Evolutionary conservation across 1,140 invertebrate species (phyloP).

Genomic region (Brachionus asplanchnoidis): DNA sequence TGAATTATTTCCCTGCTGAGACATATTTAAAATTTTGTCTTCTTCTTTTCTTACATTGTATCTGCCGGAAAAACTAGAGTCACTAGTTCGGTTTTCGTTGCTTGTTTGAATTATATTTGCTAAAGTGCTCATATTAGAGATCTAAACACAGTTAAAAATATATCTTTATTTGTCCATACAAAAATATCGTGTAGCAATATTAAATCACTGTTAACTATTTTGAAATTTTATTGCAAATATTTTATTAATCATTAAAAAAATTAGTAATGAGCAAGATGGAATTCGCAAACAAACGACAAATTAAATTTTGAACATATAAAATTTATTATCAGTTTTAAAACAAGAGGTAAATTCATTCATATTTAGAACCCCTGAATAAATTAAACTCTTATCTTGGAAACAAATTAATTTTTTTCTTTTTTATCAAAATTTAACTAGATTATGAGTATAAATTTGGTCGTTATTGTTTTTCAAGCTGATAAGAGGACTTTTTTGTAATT

Average conservation of each 20-base stretch:
- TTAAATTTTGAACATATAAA: neutral
- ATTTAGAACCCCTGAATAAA: neutral
- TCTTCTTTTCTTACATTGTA: neutral
- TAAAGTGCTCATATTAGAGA: neutral
- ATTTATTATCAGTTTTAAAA: neutral
- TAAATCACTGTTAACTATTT: neutral
- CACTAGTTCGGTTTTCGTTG: neutral
- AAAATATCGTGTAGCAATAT: neutral
- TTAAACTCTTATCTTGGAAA: neutral
- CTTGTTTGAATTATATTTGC: neutral
- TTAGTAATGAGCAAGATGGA: neutral
- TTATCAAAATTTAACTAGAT: neutral
- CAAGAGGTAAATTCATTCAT: neutral
- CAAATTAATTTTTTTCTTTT: neutral
- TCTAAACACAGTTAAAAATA: neutral
- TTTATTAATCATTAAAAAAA: neutral
- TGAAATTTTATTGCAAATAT: neutral
- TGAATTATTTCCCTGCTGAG: neutral
- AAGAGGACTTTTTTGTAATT: neutral
- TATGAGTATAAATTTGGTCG: neutral
- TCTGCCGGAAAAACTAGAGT: neutral
- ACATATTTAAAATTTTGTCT: neutral
- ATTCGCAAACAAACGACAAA: neutral
- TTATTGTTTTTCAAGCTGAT: neutral
- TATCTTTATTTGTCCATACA: neutral